These are phyloP conservation scores for Scelioninae gen. 1 DNA, from an alignment of 2,888 invertebrate species.

Conservation along the genomic window DNA sequence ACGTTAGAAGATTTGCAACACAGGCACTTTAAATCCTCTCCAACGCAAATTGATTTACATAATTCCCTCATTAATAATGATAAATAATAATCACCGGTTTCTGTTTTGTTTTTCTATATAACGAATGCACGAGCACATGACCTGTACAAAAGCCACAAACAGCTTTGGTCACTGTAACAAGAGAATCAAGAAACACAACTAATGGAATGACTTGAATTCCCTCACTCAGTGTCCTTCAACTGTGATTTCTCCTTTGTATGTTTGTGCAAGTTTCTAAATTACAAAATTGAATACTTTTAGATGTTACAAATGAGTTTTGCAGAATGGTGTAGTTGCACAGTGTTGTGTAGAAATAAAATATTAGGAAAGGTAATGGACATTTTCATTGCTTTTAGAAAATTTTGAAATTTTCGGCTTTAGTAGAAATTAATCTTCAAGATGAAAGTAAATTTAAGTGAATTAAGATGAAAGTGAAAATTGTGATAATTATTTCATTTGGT, in stretches of 20 bases:
- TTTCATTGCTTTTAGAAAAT: no score
- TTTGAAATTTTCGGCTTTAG: no score
- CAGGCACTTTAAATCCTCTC: slow-evolving; percentile 35
- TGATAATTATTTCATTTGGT: not conserved
- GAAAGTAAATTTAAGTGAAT: no score
- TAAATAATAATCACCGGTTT: slow-evolving; percentile 39
- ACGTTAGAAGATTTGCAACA: slow-evolving; percentile 10
- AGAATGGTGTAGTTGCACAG: no score
- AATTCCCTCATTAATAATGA: slow-evolving; percentile 39
- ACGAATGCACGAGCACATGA: slow-evolving; percentile 38
- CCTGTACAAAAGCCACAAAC: slow-evolving; percentile 42
- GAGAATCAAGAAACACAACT: slow-evolving; percentile 46
- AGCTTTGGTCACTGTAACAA: slow-evolving; percentile 51
- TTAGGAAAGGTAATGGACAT: no score
- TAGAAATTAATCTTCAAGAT: no score
- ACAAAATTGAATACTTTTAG: slow-evolving; percentile 10
- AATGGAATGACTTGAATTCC: slow-evolving; percentile 52
- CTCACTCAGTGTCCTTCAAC: slow-evolving; percentile 41
- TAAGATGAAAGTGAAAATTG: no score
- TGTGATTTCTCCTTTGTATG: slow-evolving; percentile 49
- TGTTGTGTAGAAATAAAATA: no score
- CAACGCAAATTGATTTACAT: slow-evolving; percentile 43
- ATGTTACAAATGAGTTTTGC: no score
- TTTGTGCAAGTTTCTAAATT: slow-evolving; percentile 17
- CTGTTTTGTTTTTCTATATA: slow-evolving; percentile 22